These are phyloP conservation scores for Pseudomugil tenellus DNA, from an alignment of 2,797 vertebrate species.

Conservation along the genomic window DNA sequence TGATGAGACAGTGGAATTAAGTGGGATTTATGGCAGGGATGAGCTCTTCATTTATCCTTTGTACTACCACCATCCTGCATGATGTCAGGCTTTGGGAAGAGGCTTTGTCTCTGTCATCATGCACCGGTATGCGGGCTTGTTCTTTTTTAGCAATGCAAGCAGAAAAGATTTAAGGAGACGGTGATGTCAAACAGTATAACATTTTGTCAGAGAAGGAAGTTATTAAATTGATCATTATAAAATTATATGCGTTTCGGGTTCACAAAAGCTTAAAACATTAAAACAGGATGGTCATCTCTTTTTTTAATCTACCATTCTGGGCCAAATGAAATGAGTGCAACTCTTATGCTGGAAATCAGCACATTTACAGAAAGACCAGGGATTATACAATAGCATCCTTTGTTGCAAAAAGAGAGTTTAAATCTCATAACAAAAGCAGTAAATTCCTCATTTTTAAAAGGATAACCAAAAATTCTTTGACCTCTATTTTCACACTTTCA, in stretches of 20 bases:
- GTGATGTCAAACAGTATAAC: conserved; percentile 23
- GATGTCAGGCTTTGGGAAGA: conserved; percentile 38
- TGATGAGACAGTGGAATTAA: conserved; percentile 64
- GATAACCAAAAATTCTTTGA: not conserved
- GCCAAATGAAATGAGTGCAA: not conserved
- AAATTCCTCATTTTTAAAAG: not conserved
- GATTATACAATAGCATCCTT: not conserved
- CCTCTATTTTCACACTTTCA: not conserved
- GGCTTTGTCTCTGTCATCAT: conserved; percentile 47
- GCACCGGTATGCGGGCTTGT: not conserved
- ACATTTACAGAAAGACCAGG: not conserved
- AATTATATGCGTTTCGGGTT: conserved; percentile 1
- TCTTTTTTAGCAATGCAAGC: conserved; percentile 16
- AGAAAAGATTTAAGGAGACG: conserved; percentile 25
- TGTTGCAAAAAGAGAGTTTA: not conserved
- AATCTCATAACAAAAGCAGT: not conserved
- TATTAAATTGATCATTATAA: conserved; percentile 3
- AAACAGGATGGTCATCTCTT: not conserved
- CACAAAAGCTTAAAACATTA: not conserved
- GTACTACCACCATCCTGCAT: conserved; percentile 27
- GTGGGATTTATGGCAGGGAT: conserved; percentile 59
- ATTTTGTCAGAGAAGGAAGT: conserved; percentile 6
- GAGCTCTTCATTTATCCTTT: conserved; percentile 55
- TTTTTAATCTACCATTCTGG: not conserved
- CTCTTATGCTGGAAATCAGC: not conserved